phyloP scores from a whole-genome alignment of 2,888 invertebrate genomes.

The Pteria penguin region DNA sequence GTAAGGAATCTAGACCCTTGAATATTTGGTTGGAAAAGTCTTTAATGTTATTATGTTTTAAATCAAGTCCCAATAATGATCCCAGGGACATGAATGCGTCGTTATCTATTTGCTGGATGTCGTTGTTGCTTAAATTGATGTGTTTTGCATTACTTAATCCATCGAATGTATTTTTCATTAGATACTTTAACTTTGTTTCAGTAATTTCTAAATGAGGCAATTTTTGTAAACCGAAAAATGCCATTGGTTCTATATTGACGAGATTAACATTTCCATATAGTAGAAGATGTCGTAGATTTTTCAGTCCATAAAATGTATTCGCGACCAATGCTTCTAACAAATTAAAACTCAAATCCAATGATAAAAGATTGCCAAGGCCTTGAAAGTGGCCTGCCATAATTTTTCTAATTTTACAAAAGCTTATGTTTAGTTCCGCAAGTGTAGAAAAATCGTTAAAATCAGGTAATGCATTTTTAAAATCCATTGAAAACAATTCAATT shows the following conservation, averaged over 20 bases:
- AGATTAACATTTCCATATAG: constrained; percentile 35
- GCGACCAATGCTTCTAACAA: constrained; percentile 11
- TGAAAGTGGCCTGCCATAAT: constrained; percentile 1
- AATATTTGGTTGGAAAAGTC: constrained; percentile 44
- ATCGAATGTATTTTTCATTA: constrained; percentile 24
- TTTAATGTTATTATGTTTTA: constrained; percentile 38
- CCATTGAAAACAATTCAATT: constrained; percentile 20
- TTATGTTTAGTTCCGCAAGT: constrained; percentile 33
- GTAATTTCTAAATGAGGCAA: constrained; percentile 23
- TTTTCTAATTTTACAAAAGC: not conserved
- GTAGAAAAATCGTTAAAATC: constrained; percentile 3
- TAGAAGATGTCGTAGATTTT: constrained; percentile 28
- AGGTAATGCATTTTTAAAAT: not conserved
- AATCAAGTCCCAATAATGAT: constrained; percentile 25
- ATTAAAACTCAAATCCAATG: constrained; percentile 31
- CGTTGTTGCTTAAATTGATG: constrained; percentile 32
- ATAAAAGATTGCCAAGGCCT: constrained; percentile 16
- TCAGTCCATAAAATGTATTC: constrained; percentile 34
- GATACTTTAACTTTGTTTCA: constrained; percentile 5
- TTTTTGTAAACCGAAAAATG: constrained; percentile 39
- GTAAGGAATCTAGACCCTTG: constrained; percentile 31
- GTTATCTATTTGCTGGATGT: constrained; percentile 30
- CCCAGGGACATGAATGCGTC: constrained; percentile 32
- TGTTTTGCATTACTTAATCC: constrained; percentile 24
- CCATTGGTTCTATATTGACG: constrained; percentile 6